phyloP scores from a whole-genome alignment of 2,797 vertebrate genomes.

The Coccyzus lansbergi region DNA sequence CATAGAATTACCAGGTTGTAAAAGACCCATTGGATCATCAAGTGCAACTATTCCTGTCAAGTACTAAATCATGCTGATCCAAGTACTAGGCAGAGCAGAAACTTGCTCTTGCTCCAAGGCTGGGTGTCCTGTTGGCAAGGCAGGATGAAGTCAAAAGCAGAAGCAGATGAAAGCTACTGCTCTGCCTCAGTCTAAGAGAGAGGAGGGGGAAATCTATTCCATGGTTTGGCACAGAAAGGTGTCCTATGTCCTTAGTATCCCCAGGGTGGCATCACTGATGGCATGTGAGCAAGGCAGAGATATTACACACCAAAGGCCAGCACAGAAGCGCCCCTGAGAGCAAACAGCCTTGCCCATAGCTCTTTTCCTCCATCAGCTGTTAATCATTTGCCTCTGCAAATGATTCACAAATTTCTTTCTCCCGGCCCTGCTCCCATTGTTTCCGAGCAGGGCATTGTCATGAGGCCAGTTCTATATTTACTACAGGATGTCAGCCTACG shows the following conservation, averaged over 20 bases:
- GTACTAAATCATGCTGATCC: too few species aligned
- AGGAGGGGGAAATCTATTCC: neutral
- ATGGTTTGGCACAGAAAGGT: neutral
- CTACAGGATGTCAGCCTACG: constrained; percentile 69
- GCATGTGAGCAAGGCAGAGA: neutral
- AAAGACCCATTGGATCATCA: too few species aligned
- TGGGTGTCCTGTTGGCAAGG: neutral
- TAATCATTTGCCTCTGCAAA: neutral
- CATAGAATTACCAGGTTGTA: too few species aligned
- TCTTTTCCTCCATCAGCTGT: constrained; percentile 49
- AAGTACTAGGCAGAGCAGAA: neutral
- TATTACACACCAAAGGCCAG: neutral
- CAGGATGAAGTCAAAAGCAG: neutral
- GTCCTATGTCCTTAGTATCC: neutral
- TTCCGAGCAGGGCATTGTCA: constrained; percentile 47
- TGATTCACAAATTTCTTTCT: constrained; percentile 56
- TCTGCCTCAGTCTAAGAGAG: neutral
- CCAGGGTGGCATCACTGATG: accelerated
- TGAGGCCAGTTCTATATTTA: constrained; percentile 67
- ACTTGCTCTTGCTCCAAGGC: accelerated
- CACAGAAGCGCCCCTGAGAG: neutral
- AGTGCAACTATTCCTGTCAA: too few species aligned
- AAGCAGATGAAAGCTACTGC: neutral
- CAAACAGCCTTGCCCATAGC: neutral
- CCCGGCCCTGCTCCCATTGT: constrained; percentile 48